Percentiles rank a stretch among this genome's conserved stretches.
Evolutionary conservation across 2,797 vertebrate genomes (phyloP).

Genomic region (Periparus ater): DNA sequence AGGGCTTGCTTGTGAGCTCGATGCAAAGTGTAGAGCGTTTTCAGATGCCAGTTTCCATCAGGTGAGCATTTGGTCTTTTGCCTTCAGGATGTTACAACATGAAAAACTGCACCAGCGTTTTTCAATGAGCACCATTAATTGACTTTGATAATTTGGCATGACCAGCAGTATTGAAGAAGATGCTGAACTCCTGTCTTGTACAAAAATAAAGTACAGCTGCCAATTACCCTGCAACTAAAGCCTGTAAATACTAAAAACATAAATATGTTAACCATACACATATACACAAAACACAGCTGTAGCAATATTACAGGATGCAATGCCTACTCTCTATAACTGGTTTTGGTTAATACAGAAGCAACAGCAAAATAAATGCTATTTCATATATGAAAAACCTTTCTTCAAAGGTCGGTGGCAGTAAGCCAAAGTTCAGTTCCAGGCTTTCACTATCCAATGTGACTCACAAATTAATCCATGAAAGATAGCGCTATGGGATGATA

Average conservation of each 20-base stretch:
- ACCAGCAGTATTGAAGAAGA: not conserved
- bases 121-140: slow-evolving; percentile 26
- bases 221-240: slow-evolving; percentile 50
- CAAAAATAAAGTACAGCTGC: slow-evolving; percentile 50
- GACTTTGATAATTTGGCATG: not conserved
- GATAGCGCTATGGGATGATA: not conserved
- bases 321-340: slow-evolving; percentile 35
- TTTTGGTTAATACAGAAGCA: slow-evolving; percentile 47
- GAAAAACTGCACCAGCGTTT: not conserved
- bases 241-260: slow-evolving; percentile 52
- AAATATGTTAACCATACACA: slow-evolving; percentile 70
- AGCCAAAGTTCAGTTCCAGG: not conserved
- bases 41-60: not conserved
- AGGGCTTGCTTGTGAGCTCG: not conserved
- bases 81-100: not conserved
- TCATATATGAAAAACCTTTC: slow-evolving; percentile 33
- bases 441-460: not conserved
- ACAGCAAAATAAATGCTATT: slow-evolving; percentile 64
- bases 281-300: slow-evolving; percentile 63
- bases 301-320: slow-evolving; percentile 38
- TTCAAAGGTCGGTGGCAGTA: slow-evolving; percentile 22
- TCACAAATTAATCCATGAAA: not conserved
- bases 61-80: not conserved
- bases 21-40: not conserved
- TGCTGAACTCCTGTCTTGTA: not conserved